Base-by-base conservation (phyloP, 2,888 invertebrate species). In the Halictus ligatus region DNA sequence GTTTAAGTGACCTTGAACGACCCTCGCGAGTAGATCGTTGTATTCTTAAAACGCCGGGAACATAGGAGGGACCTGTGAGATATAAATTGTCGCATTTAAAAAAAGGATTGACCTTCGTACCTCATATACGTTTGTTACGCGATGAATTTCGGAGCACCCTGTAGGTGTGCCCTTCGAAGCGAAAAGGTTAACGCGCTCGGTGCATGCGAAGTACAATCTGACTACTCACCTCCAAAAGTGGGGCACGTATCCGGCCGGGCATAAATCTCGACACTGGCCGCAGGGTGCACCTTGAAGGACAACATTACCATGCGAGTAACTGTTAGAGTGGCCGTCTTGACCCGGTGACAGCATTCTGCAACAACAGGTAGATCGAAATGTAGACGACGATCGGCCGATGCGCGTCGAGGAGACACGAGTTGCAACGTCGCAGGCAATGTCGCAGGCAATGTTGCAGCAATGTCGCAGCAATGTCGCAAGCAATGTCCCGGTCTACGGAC, bases 211-310 rank as follows among this genome's bases (percentile, higher is more conserved):
- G 48, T 43, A 21, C 76, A 64, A 64, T 21, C 29, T 46, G 69
- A 80, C 74, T n/a, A 93, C 94, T 94, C 84, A 95, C 95, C 95
- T 91, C 95, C 95, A 95, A 91, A 95, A 95, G 90, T 95, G 95
- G 80, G 95, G 95, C 50, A 94, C 94, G 83, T 95, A 95, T 81
- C 95, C 95, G 29, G 93, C 92, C 15, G 94, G 94, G 81, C 95
- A 95, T 80, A 95, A 92, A 77, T 95, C 95, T 87, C 95, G 92
- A 92, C 95, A 95, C 89, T 95, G 94, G 84, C 92, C 92, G 89
- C 95, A 95, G 79, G 95, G 95, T 75, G 95, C 94, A 78, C 95
- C 95, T 87, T 94, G 93, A 71, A 94, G 92, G 67, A 93, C 93
- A 81, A 92, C 90, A 87, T 93, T 94, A 72, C 91, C 92, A 83